Base-by-base conservation (phyloP, 2,888 invertebrate genomes). In the Cheilosia pagana region DNA sequence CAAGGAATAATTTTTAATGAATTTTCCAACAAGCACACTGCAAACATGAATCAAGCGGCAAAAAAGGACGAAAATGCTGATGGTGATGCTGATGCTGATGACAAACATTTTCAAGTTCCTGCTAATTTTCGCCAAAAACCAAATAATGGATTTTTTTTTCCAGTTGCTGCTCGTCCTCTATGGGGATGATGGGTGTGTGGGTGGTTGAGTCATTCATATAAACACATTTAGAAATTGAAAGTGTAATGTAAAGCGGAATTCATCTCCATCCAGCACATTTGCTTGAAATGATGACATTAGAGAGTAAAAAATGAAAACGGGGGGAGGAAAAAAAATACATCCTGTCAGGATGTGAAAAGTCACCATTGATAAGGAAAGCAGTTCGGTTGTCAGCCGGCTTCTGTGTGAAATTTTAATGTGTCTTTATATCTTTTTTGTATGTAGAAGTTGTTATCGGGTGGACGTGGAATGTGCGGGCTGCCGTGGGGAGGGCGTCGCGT, bases 291-390 rank as follows among this genome's bases (percentile, higher is more conserved):
- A 81, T 76, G 65, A 60, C 59, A 71, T 72, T 67, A 72, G 60
- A 45, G n/a, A 41, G 76, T 7, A 14, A 19, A 21, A 43, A 43
- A 28, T 6, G 28, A 59, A 60, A 39, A n/a, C n/a, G n/a, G n/a
- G 48, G 59, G 21, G 59, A 39, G 48, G 52, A 70, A 59, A 67
- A 52, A 19, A 53, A 7, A 19, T 35, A 62, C 48, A 71, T 77
- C 82, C 82, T 65, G 82, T 43, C 76, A 76, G 77, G 71, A 82
- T 82, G 71, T 77, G 71, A 78, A 78, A 74, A 78, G 72, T 62
- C 67, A 74, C 63, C 62, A 68, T 57, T 78, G 82, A 83, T 83
- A 83, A 83, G 82, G 45, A 68, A 55, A 83, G 55, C 71, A 68
- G 71, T 62, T 63, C 43, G 55, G 50, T 50, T 67, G 68, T 55